phyloP scores from a whole-genome alignment of 2,888 invertebrate species.

The Lissonota sp. region DNA sequence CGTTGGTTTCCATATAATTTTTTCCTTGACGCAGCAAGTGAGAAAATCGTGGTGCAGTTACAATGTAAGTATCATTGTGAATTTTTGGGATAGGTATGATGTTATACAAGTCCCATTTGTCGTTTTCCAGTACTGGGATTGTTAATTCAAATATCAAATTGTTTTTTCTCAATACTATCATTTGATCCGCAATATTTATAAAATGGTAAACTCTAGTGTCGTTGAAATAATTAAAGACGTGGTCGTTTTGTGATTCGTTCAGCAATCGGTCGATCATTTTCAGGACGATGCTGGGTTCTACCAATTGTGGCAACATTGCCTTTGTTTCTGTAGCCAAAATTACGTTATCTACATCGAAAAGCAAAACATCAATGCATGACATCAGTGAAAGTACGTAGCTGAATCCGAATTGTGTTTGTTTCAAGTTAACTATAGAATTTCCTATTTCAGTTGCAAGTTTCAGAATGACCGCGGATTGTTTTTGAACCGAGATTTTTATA shows the following conservation, averaged over 20 bases:
- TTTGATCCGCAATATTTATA: constrained; percentile 35
- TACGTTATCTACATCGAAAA: constrained; percentile 37
- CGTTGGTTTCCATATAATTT: constrained; percentile 28
- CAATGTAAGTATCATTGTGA: constrained; percentile 32
- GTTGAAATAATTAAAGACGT: constrained; percentile 45
- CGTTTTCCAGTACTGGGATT: constrained; percentile 36
- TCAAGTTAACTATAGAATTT: neutral
- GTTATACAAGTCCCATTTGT: constrained; percentile 36
- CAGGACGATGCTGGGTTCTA: constrained; percentile 25
- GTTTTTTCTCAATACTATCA: constrained; percentile 35
- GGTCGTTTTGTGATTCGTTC: constrained; percentile 24
- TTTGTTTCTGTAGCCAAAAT: constrained; percentile 33
- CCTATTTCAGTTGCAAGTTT: constrained; percentile 40
- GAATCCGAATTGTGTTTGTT: constrained; percentile 24
- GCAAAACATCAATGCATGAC: constrained; percentile 27
- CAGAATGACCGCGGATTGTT: constrained; percentile 31
- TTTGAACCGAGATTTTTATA: constrained; percentile 42
- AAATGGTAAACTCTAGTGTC: constrained; percentile 40
- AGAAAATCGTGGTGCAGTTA: constrained; percentile 32
- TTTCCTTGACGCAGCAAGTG: constrained; percentile 34
- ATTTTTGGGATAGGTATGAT: constrained; percentile 37
- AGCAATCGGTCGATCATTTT: constrained; percentile 27
- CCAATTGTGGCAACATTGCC: constrained; percentile 30
- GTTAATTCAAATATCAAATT: constrained; percentile 38
- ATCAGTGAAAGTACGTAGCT: constrained; percentile 24